Conservation (phyloP, 2,797 vertebrate genomes). For the Lepilemur septentrionalis region DNA sequence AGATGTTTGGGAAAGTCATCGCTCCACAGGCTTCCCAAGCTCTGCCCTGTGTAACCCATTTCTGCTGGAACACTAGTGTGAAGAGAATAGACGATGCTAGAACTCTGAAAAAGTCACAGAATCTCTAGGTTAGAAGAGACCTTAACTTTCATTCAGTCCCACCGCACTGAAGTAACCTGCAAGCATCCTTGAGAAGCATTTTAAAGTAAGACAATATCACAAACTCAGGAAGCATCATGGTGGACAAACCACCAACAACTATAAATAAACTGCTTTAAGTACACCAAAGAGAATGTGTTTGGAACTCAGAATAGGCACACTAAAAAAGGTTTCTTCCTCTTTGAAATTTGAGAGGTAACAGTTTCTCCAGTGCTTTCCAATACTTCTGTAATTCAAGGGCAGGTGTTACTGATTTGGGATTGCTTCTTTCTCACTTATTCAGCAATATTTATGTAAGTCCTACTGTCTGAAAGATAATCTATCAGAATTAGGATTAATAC, state of each 20-base stretch:
- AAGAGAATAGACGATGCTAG: not conserved
- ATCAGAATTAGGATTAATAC: not conserved
- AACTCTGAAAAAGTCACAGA: not conserved
- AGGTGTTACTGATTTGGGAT: not conserved
- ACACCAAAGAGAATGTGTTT: not conserved
- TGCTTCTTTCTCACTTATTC: not conserved
- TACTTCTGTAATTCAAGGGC: not conserved
- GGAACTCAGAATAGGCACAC: not conserved
- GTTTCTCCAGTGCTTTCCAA: not conserved
- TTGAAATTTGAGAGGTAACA: conserved; percentile 16
- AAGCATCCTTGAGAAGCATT: conserved; percentile 10
- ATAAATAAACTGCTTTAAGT: not conserved
- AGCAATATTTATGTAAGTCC: not conserved
- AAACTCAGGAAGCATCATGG: not conserved
- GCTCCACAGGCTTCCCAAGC: not conserved
- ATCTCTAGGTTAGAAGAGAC: not conserved
- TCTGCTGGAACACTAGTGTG: not conserved
- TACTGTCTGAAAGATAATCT: not conserved
- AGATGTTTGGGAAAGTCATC: not conserved
- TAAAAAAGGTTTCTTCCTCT: not conserved
- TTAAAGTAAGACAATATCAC: conserved; percentile 11
- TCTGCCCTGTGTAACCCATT: not conserved
- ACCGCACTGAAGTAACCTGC: not conserved
- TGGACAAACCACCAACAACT: not conserved
- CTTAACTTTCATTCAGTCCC: not conserved